Conservation (phyloP, 2,888 invertebrate species). For the Elysia crispata region DNA sequence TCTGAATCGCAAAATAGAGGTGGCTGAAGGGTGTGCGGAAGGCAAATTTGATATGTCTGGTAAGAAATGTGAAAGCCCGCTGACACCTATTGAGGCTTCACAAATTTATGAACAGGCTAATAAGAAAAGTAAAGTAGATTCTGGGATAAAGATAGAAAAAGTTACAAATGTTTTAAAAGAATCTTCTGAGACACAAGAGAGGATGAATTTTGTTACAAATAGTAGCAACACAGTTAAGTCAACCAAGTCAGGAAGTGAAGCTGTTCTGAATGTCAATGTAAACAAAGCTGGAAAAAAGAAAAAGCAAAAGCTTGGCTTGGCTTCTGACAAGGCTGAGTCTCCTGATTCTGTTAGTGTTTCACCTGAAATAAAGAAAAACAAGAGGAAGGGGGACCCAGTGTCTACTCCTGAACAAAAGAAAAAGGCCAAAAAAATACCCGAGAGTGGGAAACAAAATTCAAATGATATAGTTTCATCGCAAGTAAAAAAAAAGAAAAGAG, state of each 20-base stretch:
- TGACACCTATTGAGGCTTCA: background rate
- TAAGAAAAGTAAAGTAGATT: background rate
- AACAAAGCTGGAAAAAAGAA: constrained; percentile 28
- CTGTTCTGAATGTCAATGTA: constrained; percentile 2
- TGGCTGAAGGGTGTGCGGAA: background rate
- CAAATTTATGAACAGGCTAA: constrained; percentile 16
- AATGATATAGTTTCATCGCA: background rate
- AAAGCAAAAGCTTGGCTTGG: background rate
- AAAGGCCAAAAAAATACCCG: no score
- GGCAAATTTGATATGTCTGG: background rate
- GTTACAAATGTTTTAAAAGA: background rate
- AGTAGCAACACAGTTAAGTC: constrained; percentile 6
- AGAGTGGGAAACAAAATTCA: no score
- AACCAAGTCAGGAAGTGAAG: background rate
- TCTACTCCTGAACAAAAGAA: no score
- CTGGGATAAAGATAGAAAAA: background rate
- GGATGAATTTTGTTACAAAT: background rate
- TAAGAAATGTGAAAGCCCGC: background rate
- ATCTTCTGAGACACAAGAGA: no score
- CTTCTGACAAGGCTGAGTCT: background rate
- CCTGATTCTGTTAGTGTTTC: no score
- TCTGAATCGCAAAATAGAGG: constrained; percentile 38
- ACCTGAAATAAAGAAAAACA: no score
- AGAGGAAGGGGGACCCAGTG: no score
- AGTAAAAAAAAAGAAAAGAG: background rate